phyloP scores from a whole-genome alignment of 2,113 vertebrate genomes.

The Grallaria varia region DNA sequence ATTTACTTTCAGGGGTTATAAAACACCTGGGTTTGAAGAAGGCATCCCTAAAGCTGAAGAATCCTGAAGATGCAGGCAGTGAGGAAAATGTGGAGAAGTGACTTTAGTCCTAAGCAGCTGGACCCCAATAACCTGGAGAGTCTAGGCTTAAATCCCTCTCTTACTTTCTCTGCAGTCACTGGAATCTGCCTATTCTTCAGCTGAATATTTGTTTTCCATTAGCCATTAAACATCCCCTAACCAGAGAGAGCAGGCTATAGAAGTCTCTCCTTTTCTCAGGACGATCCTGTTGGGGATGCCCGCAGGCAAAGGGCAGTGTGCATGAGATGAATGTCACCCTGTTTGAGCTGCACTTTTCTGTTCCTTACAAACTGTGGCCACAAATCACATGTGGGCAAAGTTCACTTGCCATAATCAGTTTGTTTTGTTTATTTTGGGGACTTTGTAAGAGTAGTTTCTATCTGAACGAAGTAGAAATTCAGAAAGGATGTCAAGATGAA shows the following conservation, averaged over 20 bases:
- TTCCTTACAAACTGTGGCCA: neutral
- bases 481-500: neutral
- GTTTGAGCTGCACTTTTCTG: neutral
- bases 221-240: neutral
- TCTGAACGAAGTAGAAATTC: neutral
- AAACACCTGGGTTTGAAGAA: neutral
- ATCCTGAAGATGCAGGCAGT: neutral
- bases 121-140: neutral
- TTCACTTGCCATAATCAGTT: neutral
- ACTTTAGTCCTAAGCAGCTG: neutral
- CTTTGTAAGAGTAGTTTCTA: neutral
- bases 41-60: neutral
- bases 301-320: accelerated
- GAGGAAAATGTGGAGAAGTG: neutral
- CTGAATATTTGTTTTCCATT: neutral
- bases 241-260: neutral
- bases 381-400: neutral
- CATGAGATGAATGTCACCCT: accelerated
- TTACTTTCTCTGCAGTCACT: neutral
- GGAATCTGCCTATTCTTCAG: neutral
- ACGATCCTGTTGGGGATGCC: neutral
- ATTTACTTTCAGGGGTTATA: neutral
- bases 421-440: neutral
- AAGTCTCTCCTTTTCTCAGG: neutral
- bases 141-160: neutral